Conservation (phyloP, 2,888 invertebrate genomes). For the Allolobophora icterica region DNA sequence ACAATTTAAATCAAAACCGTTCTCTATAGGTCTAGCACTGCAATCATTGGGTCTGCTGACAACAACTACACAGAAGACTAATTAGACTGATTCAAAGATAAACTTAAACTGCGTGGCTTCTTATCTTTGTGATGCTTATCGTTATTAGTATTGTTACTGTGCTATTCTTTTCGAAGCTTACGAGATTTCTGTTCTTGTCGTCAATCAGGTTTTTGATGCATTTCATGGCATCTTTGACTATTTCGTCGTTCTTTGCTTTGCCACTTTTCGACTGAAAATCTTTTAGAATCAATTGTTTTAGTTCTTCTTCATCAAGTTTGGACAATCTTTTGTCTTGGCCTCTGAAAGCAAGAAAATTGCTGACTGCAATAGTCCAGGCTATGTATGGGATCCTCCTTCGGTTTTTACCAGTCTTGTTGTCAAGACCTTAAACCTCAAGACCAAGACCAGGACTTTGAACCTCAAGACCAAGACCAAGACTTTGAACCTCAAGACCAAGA, state of each 20-base stretch:
- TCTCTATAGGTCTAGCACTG: no score
- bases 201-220: neutral
- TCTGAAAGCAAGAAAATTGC: neutral
- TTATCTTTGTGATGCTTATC: neutral
- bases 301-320: neutral
- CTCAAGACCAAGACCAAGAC: no score
- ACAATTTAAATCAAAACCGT: no score
- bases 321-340: constrained; percentile 23
- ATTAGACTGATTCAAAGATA: neutral
- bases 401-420: no score
- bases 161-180: neutral
- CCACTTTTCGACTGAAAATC: constrained; percentile 13
- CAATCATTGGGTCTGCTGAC: no score
- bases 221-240: neutral
- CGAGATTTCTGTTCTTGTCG: neutral
- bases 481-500: no score
- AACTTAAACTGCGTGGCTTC: neutral
- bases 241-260: neutral
- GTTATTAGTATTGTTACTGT: neutral
- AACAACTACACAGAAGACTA: neutral
- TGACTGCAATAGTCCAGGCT: neutral
- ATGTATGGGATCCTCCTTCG: neutral
- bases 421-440: no score
- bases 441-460: no score
- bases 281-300: neutral